Evolutionary conservation across 1,140 invertebrate genomes (phyloP).

Genomic region (Pachypsylla venusta): DNA sequence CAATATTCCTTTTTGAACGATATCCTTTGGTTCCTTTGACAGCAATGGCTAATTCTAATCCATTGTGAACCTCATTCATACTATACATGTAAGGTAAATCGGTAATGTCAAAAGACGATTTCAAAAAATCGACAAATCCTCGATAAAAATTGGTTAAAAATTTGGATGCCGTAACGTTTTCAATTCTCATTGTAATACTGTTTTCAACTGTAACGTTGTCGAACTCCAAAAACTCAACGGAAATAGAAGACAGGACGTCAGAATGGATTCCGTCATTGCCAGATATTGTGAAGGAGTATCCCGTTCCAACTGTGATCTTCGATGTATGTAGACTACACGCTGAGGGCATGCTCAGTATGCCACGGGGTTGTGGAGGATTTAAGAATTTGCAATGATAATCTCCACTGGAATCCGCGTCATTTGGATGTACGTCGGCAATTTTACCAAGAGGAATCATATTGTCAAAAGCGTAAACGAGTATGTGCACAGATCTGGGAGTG

Average conservation of each 20-base stretch:
- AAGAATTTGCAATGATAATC: conserved; percentile 73
- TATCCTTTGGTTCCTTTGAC: conserved; percentile 38
- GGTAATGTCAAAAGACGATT: conserved; percentile 41
- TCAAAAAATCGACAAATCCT: conserved; percentile 51
- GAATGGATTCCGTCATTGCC: conserved; percentile 79
- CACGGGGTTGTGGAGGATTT: conserved; percentile 37
- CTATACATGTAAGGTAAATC: conserved; percentile 55
- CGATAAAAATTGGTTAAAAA: conserved; percentile 62
- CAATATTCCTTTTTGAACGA: conserved; percentile 41
- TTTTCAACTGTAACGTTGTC: conserved; percentile 67
- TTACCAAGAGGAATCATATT: conserved; percentile 51
- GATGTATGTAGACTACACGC: conserved; percentile 63
- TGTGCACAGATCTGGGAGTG: conserved; percentile 58
- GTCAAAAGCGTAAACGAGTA: conserved; percentile 65
- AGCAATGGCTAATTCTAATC: conserved; percentile 54
- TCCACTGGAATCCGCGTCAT: conserved; percentile 73
- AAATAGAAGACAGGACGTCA: conserved; percentile 68
- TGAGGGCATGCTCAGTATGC: conserved; percentile 51
- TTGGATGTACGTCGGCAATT: conserved; percentile 79
- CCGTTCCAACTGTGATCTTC: conserved; percentile 43
- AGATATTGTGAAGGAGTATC: conserved; percentile 57
- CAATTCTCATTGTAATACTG: conserved; percentile 57
- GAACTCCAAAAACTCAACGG: conserved; percentile 63
- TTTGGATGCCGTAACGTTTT: conserved; percentile 50
- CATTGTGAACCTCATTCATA: conserved; percentile 45